These are phyloP conservation scores for Tautogolabrus adspersus DNA, from an alignment of 2,113 vertebrate species.

Conservation along the genomic window DNA sequence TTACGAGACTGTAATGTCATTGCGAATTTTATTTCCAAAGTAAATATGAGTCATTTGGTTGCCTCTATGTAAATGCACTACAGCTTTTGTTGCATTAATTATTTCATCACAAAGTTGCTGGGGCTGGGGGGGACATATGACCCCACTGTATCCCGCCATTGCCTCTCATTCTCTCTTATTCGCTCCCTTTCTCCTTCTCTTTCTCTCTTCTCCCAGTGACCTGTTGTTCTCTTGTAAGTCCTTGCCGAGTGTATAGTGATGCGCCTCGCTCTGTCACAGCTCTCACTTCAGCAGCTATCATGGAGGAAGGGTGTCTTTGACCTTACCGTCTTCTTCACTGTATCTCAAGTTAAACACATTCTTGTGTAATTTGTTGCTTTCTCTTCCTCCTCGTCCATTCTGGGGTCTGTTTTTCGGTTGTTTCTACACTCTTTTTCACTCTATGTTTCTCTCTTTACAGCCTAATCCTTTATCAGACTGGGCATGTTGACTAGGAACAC, in stretches of 20 bases:
- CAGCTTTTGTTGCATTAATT: too few relatives aligned
- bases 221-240: conserved; percentile 25
- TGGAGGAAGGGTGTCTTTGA: conserved; percentile 41
- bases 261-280: conserved; percentile 30
- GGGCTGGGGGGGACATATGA: too few relatives aligned
- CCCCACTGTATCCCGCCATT: neutral
- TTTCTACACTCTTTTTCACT: neutral
- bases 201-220: neutral
- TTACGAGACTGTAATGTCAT: too few relatives aligned
- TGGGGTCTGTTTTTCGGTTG: neutral
- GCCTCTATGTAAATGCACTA: too few relatives aligned
- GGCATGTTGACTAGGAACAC: conserved; percentile 44
- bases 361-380: neutral
- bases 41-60: too few relatives aligned
- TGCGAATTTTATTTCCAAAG: too few relatives aligned
- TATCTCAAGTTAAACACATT: conserved; percentile 12
- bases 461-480: conserved; percentile 21
- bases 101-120: too few relatives aligned
- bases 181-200: conserved; percentile 6
- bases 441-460: conserved; percentile 1
- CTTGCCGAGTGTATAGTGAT: conserved; percentile 1
- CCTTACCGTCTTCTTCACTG: conserved; percentile 33
- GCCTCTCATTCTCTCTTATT: neutral
- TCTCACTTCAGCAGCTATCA: conserved; percentile 45
- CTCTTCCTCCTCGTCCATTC: conserved; percentile 1